phyloP scores from a whole-genome alignment of 2,113 vertebrate species.

The Deroptyus accipitrinus region DNA sequence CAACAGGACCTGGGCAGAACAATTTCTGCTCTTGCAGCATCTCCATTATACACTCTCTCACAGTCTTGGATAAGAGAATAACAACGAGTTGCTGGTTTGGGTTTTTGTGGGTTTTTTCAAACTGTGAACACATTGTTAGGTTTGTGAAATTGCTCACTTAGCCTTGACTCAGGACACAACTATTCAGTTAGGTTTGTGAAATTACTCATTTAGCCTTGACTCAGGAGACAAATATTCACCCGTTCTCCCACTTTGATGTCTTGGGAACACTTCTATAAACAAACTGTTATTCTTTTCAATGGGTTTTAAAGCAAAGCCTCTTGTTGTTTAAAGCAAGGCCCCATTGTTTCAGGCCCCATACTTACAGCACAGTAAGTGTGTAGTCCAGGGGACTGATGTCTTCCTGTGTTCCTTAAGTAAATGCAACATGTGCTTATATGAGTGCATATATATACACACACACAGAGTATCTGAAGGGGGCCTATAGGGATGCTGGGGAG shows the following conservation, averaged over 20 bases:
- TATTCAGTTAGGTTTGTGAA: neutral
- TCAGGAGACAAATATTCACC: neutral
- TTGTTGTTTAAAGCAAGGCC: neutral
- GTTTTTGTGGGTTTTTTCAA: neutral
- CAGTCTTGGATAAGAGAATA: neutral
- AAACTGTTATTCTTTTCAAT: neutral
- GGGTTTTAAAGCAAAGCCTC: neutral
- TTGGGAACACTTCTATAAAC: neutral
- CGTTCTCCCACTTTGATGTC: neutral
- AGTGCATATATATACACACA: neutral
- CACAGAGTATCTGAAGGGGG: neutral
- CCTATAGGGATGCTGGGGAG: too few species aligned
- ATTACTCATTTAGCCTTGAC: neutral
- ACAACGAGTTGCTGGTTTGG: neutral
- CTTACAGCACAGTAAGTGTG: neutral
- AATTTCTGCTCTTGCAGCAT: neutral
- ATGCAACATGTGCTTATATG: neutral
- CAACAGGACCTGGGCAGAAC: rapidly evolving
- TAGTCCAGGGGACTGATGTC: neutral
- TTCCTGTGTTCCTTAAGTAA: neutral
- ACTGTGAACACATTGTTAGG: neutral
- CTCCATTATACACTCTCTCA: neutral
- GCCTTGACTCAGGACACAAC: neutral
- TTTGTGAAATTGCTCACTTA: neutral
- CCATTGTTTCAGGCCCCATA: neutral